These are phyloP conservation scores for Troides helena DNA, from an alignment of 2,888 invertebrate species.

Conservation along the genomic window DNA sequence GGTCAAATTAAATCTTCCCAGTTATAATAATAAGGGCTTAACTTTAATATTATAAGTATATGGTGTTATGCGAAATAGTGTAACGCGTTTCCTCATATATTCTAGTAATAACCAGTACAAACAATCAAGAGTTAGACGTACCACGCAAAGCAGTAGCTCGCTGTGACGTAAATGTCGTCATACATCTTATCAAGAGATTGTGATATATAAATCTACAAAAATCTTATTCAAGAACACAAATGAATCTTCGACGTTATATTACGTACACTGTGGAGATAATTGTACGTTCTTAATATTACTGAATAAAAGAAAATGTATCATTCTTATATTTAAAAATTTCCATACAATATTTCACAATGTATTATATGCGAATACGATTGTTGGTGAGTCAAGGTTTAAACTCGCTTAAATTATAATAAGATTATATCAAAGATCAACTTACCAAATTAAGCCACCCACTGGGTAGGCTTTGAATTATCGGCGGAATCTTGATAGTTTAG, in stretches of 20 bases:
- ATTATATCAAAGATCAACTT: conserved; percentile 49
- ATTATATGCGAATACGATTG: too few species aligned
- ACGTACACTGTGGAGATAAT: conserved; percentile 7
- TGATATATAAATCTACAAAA: conserved; percentile 18
- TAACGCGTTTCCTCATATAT: conserved; percentile 4
- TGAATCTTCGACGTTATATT: conserved; percentile 1
- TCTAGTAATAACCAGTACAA: conserved; percentile 17
- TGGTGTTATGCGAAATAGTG: not conserved
- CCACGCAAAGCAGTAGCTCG: conserved; percentile 7
- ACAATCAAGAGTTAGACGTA: conserved; percentile 4
- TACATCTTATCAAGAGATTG: conserved; percentile 37
- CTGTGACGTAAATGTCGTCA: conserved; percentile 52
- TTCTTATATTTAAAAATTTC: conserved; percentile 4
- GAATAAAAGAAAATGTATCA: conserved; percentile 10
- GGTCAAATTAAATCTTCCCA: conserved; percentile 3
- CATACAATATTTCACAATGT: conserved; percentile 26
- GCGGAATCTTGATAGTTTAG: conserved; percentile 90
- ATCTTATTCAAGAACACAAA: conserved; percentile 2
- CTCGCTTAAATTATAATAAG: not conserved
- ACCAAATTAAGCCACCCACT: conserved; percentile 89
- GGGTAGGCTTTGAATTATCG: conserved; percentile 88
- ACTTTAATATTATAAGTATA: not conserved
- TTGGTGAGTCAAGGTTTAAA: too few species aligned
- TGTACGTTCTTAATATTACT: conserved; percentile 3
- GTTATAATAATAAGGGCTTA: not conserved